A percentile compares a stretch with the other conserved stretches of the same genome.
phyloP scores from a whole-genome alignment of 2,113 vertebrate genomes.

The Nesogale talazaci region DNA sequence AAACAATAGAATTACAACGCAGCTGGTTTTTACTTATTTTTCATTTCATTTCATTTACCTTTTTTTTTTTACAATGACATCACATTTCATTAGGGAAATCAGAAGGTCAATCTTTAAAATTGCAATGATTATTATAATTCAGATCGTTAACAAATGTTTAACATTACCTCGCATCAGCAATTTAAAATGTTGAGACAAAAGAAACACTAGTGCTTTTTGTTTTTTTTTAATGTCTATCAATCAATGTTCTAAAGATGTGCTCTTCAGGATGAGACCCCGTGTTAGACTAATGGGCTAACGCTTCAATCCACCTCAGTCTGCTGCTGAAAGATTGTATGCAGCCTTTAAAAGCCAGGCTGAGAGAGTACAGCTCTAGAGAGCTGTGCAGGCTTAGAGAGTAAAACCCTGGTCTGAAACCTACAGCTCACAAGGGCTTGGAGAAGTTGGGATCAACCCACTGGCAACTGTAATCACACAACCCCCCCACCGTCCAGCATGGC shows the following conservation, averaged over 20 bases:
- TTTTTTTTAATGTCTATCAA: background rate
- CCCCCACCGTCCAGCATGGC: background rate
- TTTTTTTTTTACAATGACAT: no score
- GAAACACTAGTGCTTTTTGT: background rate
- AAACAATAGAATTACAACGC: background rate
- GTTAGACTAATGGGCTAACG: background rate
- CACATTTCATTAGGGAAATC: no score
- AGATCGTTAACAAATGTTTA: no score
- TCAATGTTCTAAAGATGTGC: background rate
- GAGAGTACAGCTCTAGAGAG: background rate
- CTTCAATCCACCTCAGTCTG: background rate
- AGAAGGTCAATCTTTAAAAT: no score
- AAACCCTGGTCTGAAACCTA: background rate
- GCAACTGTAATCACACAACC: background rate
- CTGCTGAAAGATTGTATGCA: background rate
- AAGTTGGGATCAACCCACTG: background rate
- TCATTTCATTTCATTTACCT: no score
- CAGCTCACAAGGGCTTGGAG: background rate
- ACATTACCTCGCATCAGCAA: no score
- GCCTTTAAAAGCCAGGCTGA: background rate
- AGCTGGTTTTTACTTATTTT: background rate
- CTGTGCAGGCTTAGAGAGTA: background rate
- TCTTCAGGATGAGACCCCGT: background rate
- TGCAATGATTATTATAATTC: no score
- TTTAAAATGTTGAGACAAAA: no score